These are phyloP conservation scores for Rhinopithecus roxellana DNA, from an alignment of 2,113 vertebrate genomes.

Conservation along the genomic window DNA sequence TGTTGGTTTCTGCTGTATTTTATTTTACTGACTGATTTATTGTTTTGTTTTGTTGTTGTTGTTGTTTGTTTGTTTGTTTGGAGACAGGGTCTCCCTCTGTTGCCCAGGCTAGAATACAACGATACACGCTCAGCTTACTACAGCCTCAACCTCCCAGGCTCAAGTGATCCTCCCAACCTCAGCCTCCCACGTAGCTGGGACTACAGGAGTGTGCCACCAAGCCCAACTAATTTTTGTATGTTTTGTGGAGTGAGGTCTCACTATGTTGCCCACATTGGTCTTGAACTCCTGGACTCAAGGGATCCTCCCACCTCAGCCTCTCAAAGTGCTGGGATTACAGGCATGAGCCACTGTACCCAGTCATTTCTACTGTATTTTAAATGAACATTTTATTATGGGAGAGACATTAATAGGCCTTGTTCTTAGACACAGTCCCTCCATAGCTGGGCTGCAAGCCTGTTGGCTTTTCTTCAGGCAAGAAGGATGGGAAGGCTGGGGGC, in stretches of 20 bases:
- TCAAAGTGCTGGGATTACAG: background rate
- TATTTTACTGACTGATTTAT: background rate
- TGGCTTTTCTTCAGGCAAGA: background rate
- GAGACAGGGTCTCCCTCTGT: background rate
- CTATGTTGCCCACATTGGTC: background rate
- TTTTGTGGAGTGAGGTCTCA: background rate
- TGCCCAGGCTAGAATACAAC: background rate
- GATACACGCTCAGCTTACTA: background rate
- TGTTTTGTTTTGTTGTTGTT: too few relatives aligned
- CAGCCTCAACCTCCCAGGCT: background rate
- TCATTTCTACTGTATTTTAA: constrained; percentile 23
- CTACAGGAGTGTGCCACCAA: background rate
- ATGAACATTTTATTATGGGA: constrained; percentile 2
- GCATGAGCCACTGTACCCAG: background rate
- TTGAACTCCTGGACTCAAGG: background rate
- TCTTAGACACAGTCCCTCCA: background rate
- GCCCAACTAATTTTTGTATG: background rate
- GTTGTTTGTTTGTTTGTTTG: background rate
- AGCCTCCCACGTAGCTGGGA: background rate
- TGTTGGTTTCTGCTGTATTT: constrained; percentile 10
- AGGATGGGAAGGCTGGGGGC: background rate
- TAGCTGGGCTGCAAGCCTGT: background rate
- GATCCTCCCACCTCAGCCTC: background rate
- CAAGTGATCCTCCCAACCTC: background rate
- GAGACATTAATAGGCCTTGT: background rate